Conservation (phyloP, 1,140 invertebrate genomes). For the Cecropterus lyciades region DNA sequence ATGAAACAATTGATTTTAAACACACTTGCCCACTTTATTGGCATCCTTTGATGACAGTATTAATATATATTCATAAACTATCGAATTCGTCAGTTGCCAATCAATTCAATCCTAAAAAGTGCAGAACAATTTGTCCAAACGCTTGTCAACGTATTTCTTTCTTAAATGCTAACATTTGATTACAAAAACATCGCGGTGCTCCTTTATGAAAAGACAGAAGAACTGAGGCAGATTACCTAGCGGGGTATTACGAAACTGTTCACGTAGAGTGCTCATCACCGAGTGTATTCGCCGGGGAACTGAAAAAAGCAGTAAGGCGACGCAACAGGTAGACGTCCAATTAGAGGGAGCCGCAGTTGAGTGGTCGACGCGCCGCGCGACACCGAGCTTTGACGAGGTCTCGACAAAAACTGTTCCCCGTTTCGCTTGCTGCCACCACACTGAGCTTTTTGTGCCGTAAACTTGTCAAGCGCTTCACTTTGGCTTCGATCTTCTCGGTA, state of each 20-base stretch:
- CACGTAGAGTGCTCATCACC: slow-evolving; percentile 68
- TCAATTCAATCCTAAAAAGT: background rate
- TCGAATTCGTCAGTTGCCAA: background rate
- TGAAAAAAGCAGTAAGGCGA: slow-evolving; percentile 68
- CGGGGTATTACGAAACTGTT: slow-evolving; percentile 62
- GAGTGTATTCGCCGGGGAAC: slow-evolving; percentile 54
- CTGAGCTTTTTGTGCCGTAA: slow-evolving; percentile 63
- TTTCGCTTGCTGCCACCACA: slow-evolving; percentile 64
- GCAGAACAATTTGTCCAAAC: background rate
- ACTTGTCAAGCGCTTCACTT: slow-evolving; percentile 65
- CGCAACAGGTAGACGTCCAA: slow-evolving; percentile 81
- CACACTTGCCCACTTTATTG: no score
- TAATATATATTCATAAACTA: background rate
- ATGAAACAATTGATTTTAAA: no score
- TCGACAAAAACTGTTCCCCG: slow-evolving; percentile 70
- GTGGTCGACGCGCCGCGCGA: slow-evolving; percentile 65
- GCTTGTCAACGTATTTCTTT: background rate
- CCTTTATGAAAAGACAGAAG: slow-evolving; percentile 42
- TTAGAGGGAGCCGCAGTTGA: slow-evolving; percentile 73
- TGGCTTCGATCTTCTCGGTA: slow-evolving; percentile 56
- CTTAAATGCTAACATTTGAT: background rate
- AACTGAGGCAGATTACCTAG: slow-evolving; percentile 45
- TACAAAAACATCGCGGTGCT: slow-evolving; percentile 12
- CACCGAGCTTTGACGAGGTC: slow-evolving; percentile 67
- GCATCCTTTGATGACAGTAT: no score